These are phyloP conservation scores for Pteromalus puparum DNA, from an alignment of 1,140 invertebrate species.

Conservation along the genomic window DNA sequence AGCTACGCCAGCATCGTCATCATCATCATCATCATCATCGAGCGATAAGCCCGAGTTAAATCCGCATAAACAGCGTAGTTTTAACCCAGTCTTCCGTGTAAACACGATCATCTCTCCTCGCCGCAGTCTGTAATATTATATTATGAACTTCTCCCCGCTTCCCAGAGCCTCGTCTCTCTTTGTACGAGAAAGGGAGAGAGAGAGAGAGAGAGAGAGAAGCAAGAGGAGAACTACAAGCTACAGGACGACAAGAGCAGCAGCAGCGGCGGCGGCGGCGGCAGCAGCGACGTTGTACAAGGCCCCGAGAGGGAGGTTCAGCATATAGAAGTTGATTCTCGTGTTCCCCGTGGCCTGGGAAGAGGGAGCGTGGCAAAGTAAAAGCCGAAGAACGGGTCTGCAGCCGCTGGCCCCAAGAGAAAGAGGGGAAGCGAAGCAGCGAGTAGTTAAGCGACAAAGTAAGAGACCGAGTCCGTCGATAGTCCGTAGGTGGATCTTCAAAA, in stretches of 20 bases:
- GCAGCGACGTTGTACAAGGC: background rate
- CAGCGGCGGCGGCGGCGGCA: too few relatives aligned
- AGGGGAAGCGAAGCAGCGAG: background rate
- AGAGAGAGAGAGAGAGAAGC: too few relatives aligned
- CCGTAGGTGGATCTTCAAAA: background rate
- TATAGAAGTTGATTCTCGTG: background rate
- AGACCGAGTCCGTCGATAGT: background rate
- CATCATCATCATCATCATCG: background rate
- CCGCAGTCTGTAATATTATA: background rate
- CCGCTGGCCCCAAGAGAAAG: too few relatives aligned
- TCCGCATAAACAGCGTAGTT: background rate
- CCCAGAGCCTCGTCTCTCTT: too few relatives aligned
- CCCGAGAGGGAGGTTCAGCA: background rate
- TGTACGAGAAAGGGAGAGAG: too few relatives aligned
- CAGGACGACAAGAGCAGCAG: background rate
- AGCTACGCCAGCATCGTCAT: background rate
- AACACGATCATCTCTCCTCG: background rate
- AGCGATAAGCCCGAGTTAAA: background rate
- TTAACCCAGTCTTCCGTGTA: background rate
- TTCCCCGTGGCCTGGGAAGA: background rate
- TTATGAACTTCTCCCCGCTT: too few relatives aligned
- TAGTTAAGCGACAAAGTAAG: background rate
- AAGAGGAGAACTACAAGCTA: too few relatives aligned
- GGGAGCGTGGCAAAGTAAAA: background rate
- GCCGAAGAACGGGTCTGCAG: background rate